Percentiles rank a stretch among this genome's conserved stretches.
phyloP scores from a whole-genome alignment of 2,797 vertebrate species.

The Peromyscus attwateri region DNA sequence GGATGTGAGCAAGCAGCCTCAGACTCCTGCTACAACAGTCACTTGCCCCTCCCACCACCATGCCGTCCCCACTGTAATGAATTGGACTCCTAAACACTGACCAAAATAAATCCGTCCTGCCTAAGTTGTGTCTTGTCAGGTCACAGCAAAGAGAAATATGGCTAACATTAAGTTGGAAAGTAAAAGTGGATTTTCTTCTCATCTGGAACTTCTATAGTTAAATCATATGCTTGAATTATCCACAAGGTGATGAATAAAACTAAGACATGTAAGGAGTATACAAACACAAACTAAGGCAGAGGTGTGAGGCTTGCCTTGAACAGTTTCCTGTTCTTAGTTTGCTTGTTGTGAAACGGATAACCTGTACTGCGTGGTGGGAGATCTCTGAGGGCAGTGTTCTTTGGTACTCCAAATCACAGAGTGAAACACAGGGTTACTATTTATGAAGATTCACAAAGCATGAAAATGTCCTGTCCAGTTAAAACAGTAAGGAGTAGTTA shows the following conservation, averaged over 20 bases:
- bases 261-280: neutral
- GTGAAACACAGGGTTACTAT: neutral
- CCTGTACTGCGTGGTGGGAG: neutral
- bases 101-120: neutral
- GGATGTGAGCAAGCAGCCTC: neutral
- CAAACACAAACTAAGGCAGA: slow-evolving; percentile 17
- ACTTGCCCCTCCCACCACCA: too few species aligned
- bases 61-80: neutral
- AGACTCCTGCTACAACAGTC: neutral
- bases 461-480: neutral
- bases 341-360: neutral
- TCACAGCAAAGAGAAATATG: neutral
- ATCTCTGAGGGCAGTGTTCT: neutral
- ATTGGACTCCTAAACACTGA: neutral
- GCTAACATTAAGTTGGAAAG: neutral
- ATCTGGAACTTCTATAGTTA: slow-evolving; percentile 35
- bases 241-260: neutral
- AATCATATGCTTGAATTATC: slow-evolving; percentile 29
- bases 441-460: neutral
- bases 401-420: neutral
- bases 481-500: slow-evolving; percentile 51
- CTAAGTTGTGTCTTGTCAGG: neutral
- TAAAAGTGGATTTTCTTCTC: slow-evolving; percentile 4
- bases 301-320: neutral
- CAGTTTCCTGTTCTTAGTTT: neutral